These are phyloP conservation scores for Choloepus didactylus DNA, from an alignment of 2,797 vertebrate species.

Conservation along the genomic window DNA sequence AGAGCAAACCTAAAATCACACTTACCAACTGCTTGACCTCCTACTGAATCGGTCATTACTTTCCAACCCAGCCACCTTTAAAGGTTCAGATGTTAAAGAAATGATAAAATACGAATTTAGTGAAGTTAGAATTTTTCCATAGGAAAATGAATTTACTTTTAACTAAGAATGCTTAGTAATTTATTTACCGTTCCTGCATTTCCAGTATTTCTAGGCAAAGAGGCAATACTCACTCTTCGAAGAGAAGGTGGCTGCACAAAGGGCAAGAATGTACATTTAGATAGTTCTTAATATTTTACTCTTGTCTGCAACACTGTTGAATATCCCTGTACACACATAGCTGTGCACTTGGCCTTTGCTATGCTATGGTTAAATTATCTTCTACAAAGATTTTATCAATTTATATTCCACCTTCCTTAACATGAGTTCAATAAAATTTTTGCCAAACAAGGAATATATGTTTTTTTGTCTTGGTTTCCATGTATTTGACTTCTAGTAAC, in stretches of 20 bases:
- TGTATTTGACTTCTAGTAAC: background rate
- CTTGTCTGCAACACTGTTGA: no score
- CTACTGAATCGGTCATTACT: constrained; percentile 90
- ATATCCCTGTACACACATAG: background rate
- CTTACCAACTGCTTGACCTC: constrained; percentile 93
- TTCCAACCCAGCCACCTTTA: constrained; percentile 88
- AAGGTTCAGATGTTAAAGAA: constrained; percentile 79
- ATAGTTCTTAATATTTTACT: background rate
- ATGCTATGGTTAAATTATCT: constrained; percentile 51
- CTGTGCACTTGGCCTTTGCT: background rate
- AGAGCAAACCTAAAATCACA: background rate
- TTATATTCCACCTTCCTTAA: background rate
- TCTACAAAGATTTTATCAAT: background rate
- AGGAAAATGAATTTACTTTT: constrained; percentile 47
- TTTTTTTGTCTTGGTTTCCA: background rate
- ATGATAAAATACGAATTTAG: background rate
- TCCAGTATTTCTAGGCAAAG: constrained; percentile 91
- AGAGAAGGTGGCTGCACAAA: constrained; percentile 87
- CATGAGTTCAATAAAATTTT: background rate
- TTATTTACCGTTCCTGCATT: constrained; percentile 90
- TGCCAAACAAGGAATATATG: background rate
- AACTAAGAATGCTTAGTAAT: background rate
- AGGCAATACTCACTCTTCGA: constrained; percentile 93
- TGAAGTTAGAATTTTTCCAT: background rate
- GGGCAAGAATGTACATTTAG: constrained; percentile 5